A percentile compares a stretch with the other conserved stretches of the same genome.
Conservation (phyloP, 2,888 invertebrate genomes). For the Stenodema calcarata region DNA sequence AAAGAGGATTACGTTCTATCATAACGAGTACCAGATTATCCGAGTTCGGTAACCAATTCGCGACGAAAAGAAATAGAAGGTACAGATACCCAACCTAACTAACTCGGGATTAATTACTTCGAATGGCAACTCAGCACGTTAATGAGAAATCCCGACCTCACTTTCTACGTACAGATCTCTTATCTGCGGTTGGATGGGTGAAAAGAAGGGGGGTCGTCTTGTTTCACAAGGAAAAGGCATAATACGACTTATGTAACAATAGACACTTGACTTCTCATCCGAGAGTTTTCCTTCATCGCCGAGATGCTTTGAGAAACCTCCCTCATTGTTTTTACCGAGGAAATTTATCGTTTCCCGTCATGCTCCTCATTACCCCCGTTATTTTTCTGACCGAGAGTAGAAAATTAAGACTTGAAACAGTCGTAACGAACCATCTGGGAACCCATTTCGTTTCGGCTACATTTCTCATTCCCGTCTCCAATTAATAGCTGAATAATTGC, state of each 20-base stretch:
- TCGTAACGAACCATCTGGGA: conserved; percentile 20
- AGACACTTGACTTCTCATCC: background rate
- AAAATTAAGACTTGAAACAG: conserved; percentile 15
- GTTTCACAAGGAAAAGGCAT: conserved; percentile 12
- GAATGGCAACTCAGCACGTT: conserved; percentile 3
- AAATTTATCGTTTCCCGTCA: background rate
- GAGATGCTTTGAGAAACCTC: background rate
- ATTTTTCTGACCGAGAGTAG: background rate
- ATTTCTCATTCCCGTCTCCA: background rate
- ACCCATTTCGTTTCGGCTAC: conserved; percentile 8
- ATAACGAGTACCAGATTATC: background rate
- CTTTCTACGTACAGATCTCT: conserved; percentile 29
- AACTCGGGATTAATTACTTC: conserved; percentile 10
- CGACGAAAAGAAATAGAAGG: background rate
- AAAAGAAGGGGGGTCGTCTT: background rate
- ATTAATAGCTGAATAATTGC: conserved; percentile 1
- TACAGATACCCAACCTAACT: background rate
- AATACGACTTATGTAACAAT: conserved; percentile 27
- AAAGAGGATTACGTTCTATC: background rate
- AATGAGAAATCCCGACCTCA: conserved; percentile 13
- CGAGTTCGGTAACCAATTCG: background rate
- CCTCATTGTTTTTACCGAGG: background rate
- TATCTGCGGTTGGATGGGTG: background rate
- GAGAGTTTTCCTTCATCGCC: background rate
- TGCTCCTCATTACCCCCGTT: background rate